Conservation (phyloP, 2,888 invertebrate species). For the Orthosia incerta region DNA sequence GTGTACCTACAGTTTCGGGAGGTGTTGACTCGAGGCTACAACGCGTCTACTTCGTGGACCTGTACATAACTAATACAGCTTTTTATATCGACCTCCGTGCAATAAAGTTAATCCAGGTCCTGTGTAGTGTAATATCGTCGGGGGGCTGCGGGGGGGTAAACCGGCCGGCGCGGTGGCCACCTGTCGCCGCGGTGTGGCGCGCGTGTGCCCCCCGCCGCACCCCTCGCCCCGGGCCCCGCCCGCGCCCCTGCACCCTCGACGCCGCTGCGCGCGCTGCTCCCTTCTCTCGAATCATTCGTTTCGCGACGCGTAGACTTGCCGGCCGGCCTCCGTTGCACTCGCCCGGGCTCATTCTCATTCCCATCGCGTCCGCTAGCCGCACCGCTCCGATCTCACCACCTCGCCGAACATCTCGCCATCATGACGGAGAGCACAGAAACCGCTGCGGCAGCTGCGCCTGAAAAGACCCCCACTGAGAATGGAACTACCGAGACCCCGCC, state of each 20-base stretch:
- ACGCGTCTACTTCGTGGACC: constrained; percentile 65
- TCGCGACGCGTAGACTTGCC: constrained; percentile 89
- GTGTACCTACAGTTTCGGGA: constrained; percentile 72
- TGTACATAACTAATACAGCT: constrained; percentile 73
- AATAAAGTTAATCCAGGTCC: constrained; percentile 88
- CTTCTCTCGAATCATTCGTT: constrained; percentile 88
- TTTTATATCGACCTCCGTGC: constrained; percentile 81
- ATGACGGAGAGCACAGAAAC: constrained; percentile 91
- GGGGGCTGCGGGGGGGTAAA: constrained; percentile 76
- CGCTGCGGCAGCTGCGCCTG: constrained; percentile 89
- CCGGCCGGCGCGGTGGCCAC: constrained; percentile 84
- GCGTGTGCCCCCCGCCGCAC: constrained; percentile 69
- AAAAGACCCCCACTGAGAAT: constrained; percentile 91
- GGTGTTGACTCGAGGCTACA: constrained; percentile 68
- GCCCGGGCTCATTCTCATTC: constrained; percentile 85
- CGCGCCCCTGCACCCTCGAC: constrained; percentile 66
- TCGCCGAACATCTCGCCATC: constrained; percentile 68
- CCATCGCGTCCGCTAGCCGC: constrained; percentile 83
- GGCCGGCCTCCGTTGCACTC: constrained; percentile 83
- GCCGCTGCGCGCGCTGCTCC: constrained; percentile 84
- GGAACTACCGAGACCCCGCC: constrained; percentile 87
- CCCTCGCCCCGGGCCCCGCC: constrained; percentile 55
- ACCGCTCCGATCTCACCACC: constrained; percentile 77
- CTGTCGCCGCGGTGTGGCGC: constrained; percentile 82
- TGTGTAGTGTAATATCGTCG: constrained; percentile 82